Base-by-base conservation (phyloP, 2,888 invertebrate species). In the Zele albiditarsus region DNA sequence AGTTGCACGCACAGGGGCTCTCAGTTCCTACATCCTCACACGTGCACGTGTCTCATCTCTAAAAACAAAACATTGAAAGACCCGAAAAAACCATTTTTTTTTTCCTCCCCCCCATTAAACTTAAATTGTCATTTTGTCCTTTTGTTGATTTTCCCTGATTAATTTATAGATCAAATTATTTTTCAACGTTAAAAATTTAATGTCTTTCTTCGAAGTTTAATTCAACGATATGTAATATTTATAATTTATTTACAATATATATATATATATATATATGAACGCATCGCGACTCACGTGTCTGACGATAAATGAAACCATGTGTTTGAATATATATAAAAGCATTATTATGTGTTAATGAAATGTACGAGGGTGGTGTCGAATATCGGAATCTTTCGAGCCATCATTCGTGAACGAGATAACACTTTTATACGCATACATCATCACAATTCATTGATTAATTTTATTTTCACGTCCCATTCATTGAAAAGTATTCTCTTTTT, bases 1-100 rank as follows among this genome's bases (percentile, higher is more conserved):
- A 88, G 86, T 87, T 88, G 85, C 86, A 83, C 80, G 81, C 77
- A 68, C 88, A 87, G 87, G 77, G 88, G 82, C 80, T 86, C 86
- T 85, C 88, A 88, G 80, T 68, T 82, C 73, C 53, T 53, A 53
- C 20, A 4, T 42, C 66, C 42, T 65, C 76, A 77, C 53, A 73
- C 33, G 66, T 38, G 73, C 74, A 74, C 58, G 42, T 76, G 38
- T 67, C 73, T 69, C 66, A 68, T 71, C 57, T 73, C 74, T 67
- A 53, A 53, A 2, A 53, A 53, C 53, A 20, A 53, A 53, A 53
- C 20, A 53, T n/a, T 46, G 38, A 12, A 8, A 12, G 12, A 12
- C 8, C 0, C 2, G 6, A 58, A 27, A 23, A 58, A 23, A 14
- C 5, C 5, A 5, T 8, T 8, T 16, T 0, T 12, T 58, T 27